Conservation (phyloP, 2,797 vertebrate species). For the Peromyscus attwateri region DNA sequence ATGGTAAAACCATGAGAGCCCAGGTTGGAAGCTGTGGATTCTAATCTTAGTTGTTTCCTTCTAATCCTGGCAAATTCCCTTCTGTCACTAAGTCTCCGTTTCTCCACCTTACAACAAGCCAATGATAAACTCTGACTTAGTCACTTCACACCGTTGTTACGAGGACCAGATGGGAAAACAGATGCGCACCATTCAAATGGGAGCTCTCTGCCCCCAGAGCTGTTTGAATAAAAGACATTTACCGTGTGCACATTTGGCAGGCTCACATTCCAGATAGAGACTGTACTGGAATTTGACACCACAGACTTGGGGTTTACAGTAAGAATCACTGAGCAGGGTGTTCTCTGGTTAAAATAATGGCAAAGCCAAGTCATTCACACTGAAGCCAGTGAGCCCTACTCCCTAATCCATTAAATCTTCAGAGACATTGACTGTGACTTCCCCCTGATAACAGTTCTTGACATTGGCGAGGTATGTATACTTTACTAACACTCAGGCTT, state of each 20-base stretch:
- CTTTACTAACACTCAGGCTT: not conserved
- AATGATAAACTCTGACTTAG: conserved; percentile 31
- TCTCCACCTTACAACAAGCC: conserved; percentile 62
- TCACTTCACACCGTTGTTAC: not conserved
- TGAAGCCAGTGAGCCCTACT: conserved; percentile 27
- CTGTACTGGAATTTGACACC: conserved; percentile 49
- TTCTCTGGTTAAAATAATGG: conserved; percentile 59
- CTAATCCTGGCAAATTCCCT: conserved; percentile 43
- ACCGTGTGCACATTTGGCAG: not conserved
- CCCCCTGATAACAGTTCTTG: not conserved
- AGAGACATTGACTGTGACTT: not conserved
- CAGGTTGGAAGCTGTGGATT: not conserved
- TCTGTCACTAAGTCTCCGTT: not conserved
- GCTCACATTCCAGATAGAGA: conserved; percentile 51
- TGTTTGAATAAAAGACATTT: conserved; percentile 49
- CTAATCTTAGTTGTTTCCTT: not conserved
- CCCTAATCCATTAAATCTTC: not conserved
- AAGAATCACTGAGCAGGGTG: conserved; percentile 32
- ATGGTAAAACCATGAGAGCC: not conserved
- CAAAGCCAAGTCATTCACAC: conserved; percentile 50
- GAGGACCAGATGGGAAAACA: conserved; percentile 47
- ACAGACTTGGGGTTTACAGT: conserved; percentile 37
- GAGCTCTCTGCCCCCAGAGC: not conserved
- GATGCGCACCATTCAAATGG: conserved; percentile 2
- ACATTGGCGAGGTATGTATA: not conserved